Evolutionary conservation across 2,113 vertebrate species (phyloP), one percentile per base, ranked within the genome.

Genomic region (Ptilonorhynchus violaceus): DNA sequence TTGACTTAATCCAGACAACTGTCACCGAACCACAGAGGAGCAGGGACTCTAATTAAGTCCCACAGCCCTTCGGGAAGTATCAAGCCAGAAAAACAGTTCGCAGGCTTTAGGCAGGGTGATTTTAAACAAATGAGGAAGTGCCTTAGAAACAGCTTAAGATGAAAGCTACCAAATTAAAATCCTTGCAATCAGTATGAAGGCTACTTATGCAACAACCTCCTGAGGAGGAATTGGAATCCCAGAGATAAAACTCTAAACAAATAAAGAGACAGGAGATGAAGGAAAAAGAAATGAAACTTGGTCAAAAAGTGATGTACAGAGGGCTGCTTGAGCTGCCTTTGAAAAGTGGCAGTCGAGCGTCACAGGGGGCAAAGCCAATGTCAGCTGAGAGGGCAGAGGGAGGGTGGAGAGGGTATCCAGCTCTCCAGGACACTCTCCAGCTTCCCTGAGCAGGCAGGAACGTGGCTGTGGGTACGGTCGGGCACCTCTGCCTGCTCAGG

Each of bases 111-210:
- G 96, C 89, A 92, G 96, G 93, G 96, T 94, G 96, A 96, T 96
- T 95, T 96, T 96, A 94, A 96, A 96, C 93, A 95, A 96, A 96
- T 76, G 96, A 95, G 85, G 75, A 96, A 96, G 90, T 94, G 95
- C 90, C 96, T 95, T 50, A 90, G 90, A 94, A 97, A 92, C 79
- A 92, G 95, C 92, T 96, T 92, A 94, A 97, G 96, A 96, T 94
- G 96, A 96, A 97, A 97, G 95, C 92, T 84, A 88, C 85, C 88
- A 95, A 96, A 97, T 97, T 96, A 96, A 97, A 96, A 86, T 74
- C 85, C 93, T 95, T 91, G 88, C 96, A 96, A 96, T 96, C 96
- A 92, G 93, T 91, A 21, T 91, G 92, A 90, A 96, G 93, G 96
- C 92, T 95, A 95, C 93, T 96, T 96, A 96, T 88, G 95, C 92